phyloP scores from a whole-genome alignment of 2,888 invertebrate genomes.

The Drosophila prostipennis region DNA sequence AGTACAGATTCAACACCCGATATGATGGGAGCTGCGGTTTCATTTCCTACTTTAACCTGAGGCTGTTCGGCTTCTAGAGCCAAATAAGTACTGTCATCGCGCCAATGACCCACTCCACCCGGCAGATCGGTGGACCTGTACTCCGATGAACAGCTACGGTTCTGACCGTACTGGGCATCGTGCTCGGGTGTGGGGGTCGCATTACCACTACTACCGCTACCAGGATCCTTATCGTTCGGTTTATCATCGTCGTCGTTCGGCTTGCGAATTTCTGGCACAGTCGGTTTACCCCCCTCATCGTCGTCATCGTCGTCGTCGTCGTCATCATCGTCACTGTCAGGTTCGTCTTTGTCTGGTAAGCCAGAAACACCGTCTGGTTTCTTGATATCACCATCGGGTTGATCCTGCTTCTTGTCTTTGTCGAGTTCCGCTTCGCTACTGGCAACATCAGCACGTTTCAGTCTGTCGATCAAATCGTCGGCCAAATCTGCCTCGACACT shows the following conservation, averaged over 20 bases:
- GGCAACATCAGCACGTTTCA: conserved; percentile 50
- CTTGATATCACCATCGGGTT: conserved; percentile 53
- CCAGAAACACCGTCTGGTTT: conserved; percentile 52
- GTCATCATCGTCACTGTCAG: conserved; percentile 87
- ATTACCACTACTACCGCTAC: conserved; percentile 86
- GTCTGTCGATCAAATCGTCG: conserved; percentile 47
- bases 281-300: conserved; percentile 82
- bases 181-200: conserved; percentile 77
- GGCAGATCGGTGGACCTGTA: conserved; percentile 90
- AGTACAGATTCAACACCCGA: conserved; percentile 52
- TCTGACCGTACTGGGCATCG: conserved; percentile 60
- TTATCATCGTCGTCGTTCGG: conserved; percentile 84
- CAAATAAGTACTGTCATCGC: conserved; percentile 91
- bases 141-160: conserved; percentile 85
- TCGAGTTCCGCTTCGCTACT: conserved; percentile 50
- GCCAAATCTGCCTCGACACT: conserved; percentile 50
- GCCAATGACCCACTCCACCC: conserved; percentile 92
- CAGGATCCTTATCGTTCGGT: conserved; percentile 87
- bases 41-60: conserved; percentile 58
- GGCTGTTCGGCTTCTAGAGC: conserved; percentile 85
- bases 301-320: conserved; percentile 79
- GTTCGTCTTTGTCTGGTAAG: conserved; percentile 84
- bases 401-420: conserved; percentile 64
- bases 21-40: conserved; percentile 36
- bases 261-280: conserved; percentile 80